Conservation (phyloP, 2,113 vertebrate genomes). For the Helogale parvula region DNA sequence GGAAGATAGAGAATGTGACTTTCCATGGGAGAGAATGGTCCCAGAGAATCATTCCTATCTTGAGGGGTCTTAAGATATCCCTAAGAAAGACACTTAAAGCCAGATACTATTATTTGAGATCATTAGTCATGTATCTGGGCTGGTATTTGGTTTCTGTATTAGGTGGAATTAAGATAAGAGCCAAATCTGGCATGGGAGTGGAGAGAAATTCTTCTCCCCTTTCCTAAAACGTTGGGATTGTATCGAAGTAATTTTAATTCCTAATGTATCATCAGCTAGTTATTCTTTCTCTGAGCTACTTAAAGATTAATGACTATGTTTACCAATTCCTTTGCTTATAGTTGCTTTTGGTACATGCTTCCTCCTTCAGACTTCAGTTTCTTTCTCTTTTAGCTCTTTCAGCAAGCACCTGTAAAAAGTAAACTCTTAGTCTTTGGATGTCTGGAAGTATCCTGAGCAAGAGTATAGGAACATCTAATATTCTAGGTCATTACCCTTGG, state of each 20-base stretch:
- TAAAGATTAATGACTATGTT: not conserved
- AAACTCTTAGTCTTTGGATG: not conserved
- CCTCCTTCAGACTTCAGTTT: not conserved
- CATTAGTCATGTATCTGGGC: not conserved
- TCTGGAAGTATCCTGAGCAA: not conserved
- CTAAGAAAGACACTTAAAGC: not conserved
- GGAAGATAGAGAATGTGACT: not conserved
- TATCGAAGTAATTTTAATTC: constrained; percentile 7
- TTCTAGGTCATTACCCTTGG: not conserved
- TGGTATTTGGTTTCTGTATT: not conserved
- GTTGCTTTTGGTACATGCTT: not conserved
- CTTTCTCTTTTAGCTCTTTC: not conserved
- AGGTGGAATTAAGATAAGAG: constrained; percentile 20
- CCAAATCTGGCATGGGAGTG: not conserved
- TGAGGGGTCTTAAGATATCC: not conserved
- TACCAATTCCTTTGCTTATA: not conserved
- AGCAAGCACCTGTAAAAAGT: not conserved
- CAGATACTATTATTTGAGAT: not conserved
- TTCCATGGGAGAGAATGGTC: not conserved
- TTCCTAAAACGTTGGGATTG: not conserved
- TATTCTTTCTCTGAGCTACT: not conserved
- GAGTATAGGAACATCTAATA: not conserved
- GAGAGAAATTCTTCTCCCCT: not conserved
- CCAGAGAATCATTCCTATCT: not conserved
- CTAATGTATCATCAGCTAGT: not conserved